Base-by-base conservation (phyloP, 2,797 vertebrate genomes). In the Pangasius djambal region DNA sequence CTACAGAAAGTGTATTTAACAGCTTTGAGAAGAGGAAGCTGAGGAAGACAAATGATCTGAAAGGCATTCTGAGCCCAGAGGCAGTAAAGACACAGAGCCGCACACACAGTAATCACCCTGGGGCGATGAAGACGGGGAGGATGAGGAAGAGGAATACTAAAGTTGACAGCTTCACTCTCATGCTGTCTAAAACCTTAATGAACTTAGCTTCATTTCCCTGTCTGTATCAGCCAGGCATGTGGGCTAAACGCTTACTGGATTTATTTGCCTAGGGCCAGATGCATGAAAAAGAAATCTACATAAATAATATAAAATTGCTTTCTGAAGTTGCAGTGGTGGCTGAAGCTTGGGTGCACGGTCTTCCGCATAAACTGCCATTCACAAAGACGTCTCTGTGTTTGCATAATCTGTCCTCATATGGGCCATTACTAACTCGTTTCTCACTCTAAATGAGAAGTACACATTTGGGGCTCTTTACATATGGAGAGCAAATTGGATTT, bases 401-500 rank as follows among this genome's bases (percentile, higher is more conserved):
- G 89, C 84, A 88, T 89, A 92, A 89, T 88, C 72, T 89, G 72
- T 75, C 86, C 90, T 90, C 87, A 87, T 91, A 88, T 63, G 61
- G 79, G 48, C 89, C 85, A 92, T 91, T 91, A 92, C 86, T 34
- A 91, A 92, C 86, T 90, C 67, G 83, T 90, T 92, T 92, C 87
- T 91, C 87, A 88, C 83, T 9, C 86, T 90, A 88, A 90, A 90
- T 89, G 70, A 86, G 65, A 91, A 88, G 90, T 86, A 85, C 18
- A 65, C 22, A 61, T 72, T 85, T 89, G 72, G 87, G 91, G 59
- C 86, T 89, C 83, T 59, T 87, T 85, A 81, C 89, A 89, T 90
- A 74, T 74, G 78, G 87, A 89, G 86, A 75, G 86, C 83, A 91
- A 92, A 91, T 91, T 92, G 90, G 89, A 89, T 89, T 83, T 90